A percentile compares a stretch with the other conserved stretches of the same genome.
phyloP scores from a whole-genome alignment of 2,113 vertebrate genomes.

The Heptranchias perlo region DNA sequence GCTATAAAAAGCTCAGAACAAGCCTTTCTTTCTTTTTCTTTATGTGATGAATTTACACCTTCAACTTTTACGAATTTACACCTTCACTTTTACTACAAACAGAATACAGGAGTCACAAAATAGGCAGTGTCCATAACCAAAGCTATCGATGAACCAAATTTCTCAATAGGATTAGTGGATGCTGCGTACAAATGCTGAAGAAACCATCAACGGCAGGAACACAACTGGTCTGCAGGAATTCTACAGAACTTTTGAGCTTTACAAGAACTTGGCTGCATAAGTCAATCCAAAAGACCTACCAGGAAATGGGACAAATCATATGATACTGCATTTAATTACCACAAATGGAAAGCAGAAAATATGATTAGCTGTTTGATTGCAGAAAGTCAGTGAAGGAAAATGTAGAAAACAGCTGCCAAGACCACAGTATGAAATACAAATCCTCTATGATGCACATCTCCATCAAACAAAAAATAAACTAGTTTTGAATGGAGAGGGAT shows the following conservation, averaged over 20 bases:
- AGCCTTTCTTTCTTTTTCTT: not conserved
- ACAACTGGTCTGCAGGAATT: not conserved
- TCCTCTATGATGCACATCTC: not conserved
- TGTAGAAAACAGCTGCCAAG: not conserved
- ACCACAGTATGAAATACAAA: not conserved
- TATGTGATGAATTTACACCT: not conserved
- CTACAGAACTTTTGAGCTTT: not conserved
- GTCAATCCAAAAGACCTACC: not conserved
- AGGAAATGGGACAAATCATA: not conserved
- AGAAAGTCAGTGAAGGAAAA: not conserved
- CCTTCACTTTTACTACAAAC: not conserved
- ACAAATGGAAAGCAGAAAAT: not conserved
- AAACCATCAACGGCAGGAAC: not conserved
- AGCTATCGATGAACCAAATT: not conserved
- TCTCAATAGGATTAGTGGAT: not conserved
- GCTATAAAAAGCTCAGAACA: too few species aligned
- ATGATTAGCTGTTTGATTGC: constrained; percentile 7
- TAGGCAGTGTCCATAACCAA: not conserved
- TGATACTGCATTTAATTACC: not conserved
- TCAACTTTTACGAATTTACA: not conserved
- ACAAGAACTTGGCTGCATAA: not conserved
- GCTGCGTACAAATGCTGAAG: not conserved
- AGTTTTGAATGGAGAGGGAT: too few species aligned
- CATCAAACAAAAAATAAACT: not conserved
- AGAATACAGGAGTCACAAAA: not conserved